A percentile compares a stretch with the other conserved stretches of the same genome.
Evolutionary conservation across 2,113 vertebrate species (phyloP).

Genomic region (Platysteira castanea): DNA sequence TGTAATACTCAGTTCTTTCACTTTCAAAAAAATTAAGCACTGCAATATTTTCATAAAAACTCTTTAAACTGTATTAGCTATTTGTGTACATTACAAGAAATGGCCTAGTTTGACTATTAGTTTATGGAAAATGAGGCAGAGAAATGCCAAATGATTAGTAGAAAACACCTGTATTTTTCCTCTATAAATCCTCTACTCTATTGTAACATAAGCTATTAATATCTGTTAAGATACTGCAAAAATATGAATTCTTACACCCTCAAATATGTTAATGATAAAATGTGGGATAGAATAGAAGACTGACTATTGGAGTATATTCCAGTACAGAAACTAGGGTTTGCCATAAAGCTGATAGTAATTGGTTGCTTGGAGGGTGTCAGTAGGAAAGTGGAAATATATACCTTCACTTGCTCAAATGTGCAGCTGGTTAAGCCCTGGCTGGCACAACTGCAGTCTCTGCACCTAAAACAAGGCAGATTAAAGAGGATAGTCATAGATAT

Average conservation of each 20-base stretch:
- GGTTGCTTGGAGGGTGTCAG: not conserved
- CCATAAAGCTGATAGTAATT: not conserved
- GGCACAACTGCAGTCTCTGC: not conserved
- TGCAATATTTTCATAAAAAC: not conserved
- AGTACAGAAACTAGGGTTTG: not conserved
- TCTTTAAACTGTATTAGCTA: not conserved
- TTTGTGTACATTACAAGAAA: not conserved
- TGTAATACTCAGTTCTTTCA: not conserved
- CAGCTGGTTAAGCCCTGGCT: not conserved
- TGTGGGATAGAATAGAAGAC: not conserved
- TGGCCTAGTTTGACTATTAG: not conserved
- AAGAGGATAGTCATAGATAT: not conserved
- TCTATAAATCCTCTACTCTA: not conserved
- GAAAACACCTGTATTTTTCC: not conserved
- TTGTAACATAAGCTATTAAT: not conserved
- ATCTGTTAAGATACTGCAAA: not conserved
- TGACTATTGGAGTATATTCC: not conserved
- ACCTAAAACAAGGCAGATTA: not conserved
- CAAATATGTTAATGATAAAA: not conserved
- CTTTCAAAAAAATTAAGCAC: not conserved
- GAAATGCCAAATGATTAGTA: not conserved
- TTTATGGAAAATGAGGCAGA: not conserved
- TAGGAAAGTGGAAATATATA: not conserved
- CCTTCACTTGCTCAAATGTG: not conserved
- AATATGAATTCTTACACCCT: not conserved